phyloP scores from a whole-genome alignment of 2,797 vertebrate genomes.

The Lerista edwardsae region DNA sequence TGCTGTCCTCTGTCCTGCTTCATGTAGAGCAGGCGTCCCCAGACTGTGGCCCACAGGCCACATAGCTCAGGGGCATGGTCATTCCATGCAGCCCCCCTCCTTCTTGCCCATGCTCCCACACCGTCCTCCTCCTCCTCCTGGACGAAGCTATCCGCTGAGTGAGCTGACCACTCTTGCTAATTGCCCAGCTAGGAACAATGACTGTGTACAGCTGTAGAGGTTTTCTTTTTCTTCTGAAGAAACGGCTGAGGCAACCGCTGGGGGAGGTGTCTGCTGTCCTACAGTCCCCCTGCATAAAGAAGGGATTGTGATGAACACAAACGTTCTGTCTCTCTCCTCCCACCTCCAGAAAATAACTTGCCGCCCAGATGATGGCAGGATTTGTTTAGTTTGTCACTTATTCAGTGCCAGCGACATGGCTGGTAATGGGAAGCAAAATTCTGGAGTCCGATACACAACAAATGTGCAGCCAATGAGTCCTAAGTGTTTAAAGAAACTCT shows the following conservation, averaged over 20 bases:
- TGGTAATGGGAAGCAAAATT: fast-evolving
- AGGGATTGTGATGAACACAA: not conserved
- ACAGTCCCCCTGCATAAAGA: not conserved
- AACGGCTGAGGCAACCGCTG: not conserved
- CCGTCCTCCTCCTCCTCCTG: too few relatives aligned
- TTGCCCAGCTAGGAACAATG: not conserved
- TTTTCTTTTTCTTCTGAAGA: not conserved
- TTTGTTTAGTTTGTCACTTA: not conserved
- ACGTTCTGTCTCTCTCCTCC: not conserved
- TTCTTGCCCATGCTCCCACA: too few relatives aligned
- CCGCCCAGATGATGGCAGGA: not conserved
- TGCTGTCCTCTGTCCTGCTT: slow-evolving; percentile 26
- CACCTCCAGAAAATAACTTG: not conserved
- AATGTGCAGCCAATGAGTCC: not conserved
- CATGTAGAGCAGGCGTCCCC: not conserved
- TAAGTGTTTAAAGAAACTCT: not conserved
- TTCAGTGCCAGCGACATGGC: not conserved
- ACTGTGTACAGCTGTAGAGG: not conserved
- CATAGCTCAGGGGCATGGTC: too few relatives aligned
- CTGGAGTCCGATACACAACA: not conserved
- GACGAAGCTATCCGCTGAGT: not conserved
- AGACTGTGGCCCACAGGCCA: too few relatives aligned
- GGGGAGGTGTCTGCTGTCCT: not conserved
- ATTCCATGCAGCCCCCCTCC: too few relatives aligned
- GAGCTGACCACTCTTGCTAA: not conserved